Evolutionary conservation across 2,797 vertebrate genomes (phyloP).

Genomic region (Rhinella marina): DNA sequence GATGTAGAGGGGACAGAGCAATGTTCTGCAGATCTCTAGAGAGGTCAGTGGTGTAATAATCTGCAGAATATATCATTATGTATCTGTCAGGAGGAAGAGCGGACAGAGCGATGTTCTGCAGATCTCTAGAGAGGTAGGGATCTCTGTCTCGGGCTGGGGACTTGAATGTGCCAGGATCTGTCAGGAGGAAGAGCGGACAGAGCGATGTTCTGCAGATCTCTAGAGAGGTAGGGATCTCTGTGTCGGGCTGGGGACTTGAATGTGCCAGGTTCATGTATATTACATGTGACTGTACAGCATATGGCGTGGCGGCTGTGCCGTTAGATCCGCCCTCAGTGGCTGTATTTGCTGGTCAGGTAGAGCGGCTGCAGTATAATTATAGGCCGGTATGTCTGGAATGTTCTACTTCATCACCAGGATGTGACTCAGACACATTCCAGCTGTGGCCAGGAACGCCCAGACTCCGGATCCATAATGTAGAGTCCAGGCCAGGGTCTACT

Average conservation of each 20-base stretch:
- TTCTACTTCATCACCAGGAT: constrained; percentile 36
- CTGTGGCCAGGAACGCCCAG: constrained; percentile 30
- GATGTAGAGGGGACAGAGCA: background rate
- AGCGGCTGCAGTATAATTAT: constrained; percentile 13
- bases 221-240: background rate
- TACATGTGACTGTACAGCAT: background rate
- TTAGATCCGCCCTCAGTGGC: constrained; percentile 17
- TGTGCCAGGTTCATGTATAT: background rate
- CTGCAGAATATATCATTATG: too few species aligned
- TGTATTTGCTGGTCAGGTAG: background rate
- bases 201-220: background rate
- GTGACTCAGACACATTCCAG: constrained; percentile 58
- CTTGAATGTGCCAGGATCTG: too few species aligned
- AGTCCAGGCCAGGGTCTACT: background rate
- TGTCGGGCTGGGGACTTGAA: background rate
- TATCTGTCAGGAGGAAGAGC: background rate
- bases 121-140: background rate
- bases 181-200: background rate
- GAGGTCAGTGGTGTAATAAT: too few species aligned
- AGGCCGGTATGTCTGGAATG: constrained; percentile 44
- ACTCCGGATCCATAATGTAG: background rate
- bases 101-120: background rate
- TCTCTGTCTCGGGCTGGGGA: too few species aligned
- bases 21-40: background rate
- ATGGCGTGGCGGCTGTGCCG: background rate